A percentile compares a stretch with the other conserved stretches of the same genome.
Evolutionary conservation across 2,888 invertebrate species (phyloP).

Genomic region (Trissolcus brochymenae): DNA sequence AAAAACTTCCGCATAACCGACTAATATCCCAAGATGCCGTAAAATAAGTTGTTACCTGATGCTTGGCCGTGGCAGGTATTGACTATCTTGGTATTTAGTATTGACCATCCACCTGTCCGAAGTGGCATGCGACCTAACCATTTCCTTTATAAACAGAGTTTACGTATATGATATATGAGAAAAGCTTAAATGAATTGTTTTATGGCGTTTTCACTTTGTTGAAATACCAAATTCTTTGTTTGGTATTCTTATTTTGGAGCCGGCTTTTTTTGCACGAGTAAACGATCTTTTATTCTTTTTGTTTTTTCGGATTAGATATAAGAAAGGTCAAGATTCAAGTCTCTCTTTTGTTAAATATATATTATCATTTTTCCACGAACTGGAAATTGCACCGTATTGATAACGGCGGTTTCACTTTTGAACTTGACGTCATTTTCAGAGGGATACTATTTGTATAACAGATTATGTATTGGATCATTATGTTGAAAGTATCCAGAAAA

Average conservation of each 20-base stretch:
- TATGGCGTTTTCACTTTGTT: conserved; percentile 35
- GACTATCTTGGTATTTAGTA: not conserved
- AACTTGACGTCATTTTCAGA: too few species aligned
- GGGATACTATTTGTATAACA: too few species aligned
- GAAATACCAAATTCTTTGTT: conserved; percentile 16
- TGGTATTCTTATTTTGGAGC: conserved; percentile 10
- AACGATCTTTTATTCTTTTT: conserved; percentile 16
- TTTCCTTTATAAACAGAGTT: conserved; percentile 29
- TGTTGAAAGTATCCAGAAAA: too few species aligned
- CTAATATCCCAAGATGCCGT: conserved; percentile 10
- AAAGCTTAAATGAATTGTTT: conserved; percentile 34
- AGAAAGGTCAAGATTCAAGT: conserved; percentile 4
- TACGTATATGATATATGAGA: conserved; percentile 43
- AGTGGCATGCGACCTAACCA: conserved; percentile 26
- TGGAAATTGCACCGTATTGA: not conserved
- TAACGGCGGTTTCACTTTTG: too few species aligned
- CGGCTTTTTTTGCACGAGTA: conserved; percentile 26
- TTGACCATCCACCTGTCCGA: conserved; percentile 28
- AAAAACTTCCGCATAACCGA: conserved; percentile 45
- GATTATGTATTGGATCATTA: too few species aligned
- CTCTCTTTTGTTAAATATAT: not conserved
- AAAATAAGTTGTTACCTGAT: conserved; percentile 36
- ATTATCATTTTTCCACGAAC: not conserved
- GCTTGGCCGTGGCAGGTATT: too few species aligned
- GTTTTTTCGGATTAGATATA: conserved; percentile 19